These are phyloP conservation scores for Chrysaora quinquecirrha DNA, from an alignment of 30 jellyfish, hydroid and myxozoan genomes.

Conservation along the genomic window DNA sequence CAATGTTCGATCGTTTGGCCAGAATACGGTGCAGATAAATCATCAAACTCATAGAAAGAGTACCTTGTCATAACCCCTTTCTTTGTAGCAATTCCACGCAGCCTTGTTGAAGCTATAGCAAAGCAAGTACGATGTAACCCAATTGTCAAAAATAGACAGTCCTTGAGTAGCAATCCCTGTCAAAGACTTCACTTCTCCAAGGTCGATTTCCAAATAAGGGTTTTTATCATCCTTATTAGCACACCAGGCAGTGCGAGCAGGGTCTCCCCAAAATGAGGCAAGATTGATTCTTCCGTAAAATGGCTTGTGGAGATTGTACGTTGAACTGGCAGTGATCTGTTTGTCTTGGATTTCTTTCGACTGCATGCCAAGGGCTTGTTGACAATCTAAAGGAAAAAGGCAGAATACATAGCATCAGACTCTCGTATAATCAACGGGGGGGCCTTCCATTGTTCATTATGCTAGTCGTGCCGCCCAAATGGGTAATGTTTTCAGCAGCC, in stretches of 20 bases:
- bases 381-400: slow-evolving; percentile 81
- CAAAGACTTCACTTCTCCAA: slow-evolving; percentile 83
- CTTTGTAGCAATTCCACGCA: slow-evolving; percentile 89
- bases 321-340: slow-evolving; percentile 93
- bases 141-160: slow-evolving; percentile 90
- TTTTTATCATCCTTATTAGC: slow-evolving; percentile 89
- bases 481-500: too few species aligned
- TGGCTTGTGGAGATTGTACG: slow-evolving; percentile 95
- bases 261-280: slow-evolving; percentile 97
- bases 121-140: slow-evolving; percentile 95
- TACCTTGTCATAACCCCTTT: slow-evolving; percentile 90
- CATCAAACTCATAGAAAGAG: too few species aligned
- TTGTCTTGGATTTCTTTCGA: slow-evolving; percentile 79
- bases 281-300: slow-evolving; percentile 90
- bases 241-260: slow-evolving; percentile 99
- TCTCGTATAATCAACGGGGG: too few species aligned
- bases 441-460: too few species aligned
- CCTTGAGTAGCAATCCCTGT: slow-evolving; percentile 99
- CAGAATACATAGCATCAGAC: too few species aligned
- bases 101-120: slow-evolving; percentile 91
- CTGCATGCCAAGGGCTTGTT: slow-evolving; percentile 96
- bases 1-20: too few species aligned
- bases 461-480: too few species aligned
- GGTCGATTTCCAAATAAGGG: slow-evolving; percentile 92
- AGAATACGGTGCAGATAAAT: too few species aligned